These are phyloP conservation scores for Brachyhypopomus gauderio DNA, from an alignment of 2,113 vertebrate genomes.

Conservation along the genomic window DNA sequence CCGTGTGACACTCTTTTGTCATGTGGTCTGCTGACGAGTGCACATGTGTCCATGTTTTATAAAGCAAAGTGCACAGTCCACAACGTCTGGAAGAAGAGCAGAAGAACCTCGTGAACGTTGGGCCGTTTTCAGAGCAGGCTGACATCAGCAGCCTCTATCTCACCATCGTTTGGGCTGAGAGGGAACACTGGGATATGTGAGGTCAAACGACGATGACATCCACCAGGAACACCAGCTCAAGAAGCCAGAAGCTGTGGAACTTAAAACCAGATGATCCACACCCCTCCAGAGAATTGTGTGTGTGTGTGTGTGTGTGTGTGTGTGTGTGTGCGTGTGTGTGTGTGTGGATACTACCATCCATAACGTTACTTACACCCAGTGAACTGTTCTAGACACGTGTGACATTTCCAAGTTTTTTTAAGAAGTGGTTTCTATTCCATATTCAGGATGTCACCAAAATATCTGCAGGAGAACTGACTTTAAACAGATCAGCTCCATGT, in stretches of 20 bases:
- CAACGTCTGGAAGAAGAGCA: not conserved
- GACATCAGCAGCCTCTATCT: not conserved
- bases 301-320: not conserved
- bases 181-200: not conserved
- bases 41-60: not conserved
- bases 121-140: no score
- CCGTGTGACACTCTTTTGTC: slow-evolving; percentile 7
- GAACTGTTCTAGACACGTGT: not conserved
- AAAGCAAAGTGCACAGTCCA: not conserved
- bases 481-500: slow-evolving; percentile 3
- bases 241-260: slow-evolving; percentile 9
- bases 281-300: not conserved
- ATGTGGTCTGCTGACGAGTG: not conserved
- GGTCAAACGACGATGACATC: not conserved
- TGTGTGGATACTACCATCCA: not conserved
- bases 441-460: not conserved
- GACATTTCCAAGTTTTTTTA: not conserved
- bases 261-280: not conserved
- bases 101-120: no score
- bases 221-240: not conserved
- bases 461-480: not conserved
- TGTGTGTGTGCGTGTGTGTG: not conserved
- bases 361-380: not conserved
- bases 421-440: not conserved
- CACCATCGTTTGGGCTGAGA: not conserved